phyloP scores from a whole-genome alignment of 2,113 vertebrate species.

The Hassar affinis region DNA sequence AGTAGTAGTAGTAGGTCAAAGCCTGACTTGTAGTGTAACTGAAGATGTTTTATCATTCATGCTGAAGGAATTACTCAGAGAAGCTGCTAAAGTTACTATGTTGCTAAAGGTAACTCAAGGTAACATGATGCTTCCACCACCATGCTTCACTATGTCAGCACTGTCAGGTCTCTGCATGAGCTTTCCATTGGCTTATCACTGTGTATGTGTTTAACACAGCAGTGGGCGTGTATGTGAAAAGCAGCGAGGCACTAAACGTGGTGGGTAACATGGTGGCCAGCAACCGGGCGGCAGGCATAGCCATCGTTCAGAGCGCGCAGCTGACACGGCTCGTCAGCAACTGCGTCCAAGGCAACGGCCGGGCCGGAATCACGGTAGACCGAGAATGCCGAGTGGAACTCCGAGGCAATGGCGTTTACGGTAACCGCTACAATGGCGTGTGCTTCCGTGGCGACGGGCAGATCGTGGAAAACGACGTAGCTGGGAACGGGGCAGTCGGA shows the following conservation, averaged over 20 bases:
- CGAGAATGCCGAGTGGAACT: slow-evolving; percentile 82
- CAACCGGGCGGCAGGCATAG: slow-evolving; percentile 76
- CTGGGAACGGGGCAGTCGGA: slow-evolving; percentile 80
- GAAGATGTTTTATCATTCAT: background rate
- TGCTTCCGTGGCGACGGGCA: slow-evolving; percentile 78
- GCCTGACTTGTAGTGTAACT: background rate
- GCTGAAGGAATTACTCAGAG: background rate
- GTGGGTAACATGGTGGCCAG: slow-evolving; percentile 79
- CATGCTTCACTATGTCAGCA: background rate
- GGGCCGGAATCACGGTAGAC: slow-evolving; percentile 78
- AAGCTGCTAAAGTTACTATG: background rate
- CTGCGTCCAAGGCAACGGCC: slow-evolving; percentile 81
- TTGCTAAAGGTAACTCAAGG: background rate
- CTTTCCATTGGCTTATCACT: background rate
- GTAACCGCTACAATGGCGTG: slow-evolving; percentile 81
- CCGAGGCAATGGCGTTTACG: slow-evolving; percentile 84
- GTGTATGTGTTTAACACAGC: slow-evolving; percentile 65
- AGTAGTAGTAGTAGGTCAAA: background rate
- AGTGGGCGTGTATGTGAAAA: slow-evolving; percentile 85
- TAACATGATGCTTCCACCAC: background rate
- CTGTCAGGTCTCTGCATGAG: background rate
- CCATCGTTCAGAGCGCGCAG: slow-evolving; percentile 82
- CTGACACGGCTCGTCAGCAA: slow-evolving; percentile 81
- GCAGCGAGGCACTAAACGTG: slow-evolving; percentile 80
- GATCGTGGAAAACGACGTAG: slow-evolving; percentile 85